Percentiles rank a stretch among this genome's conserved stretches.
These are phyloP conservation scores for Acanthopleura granulata DNA, from an alignment of 2,888 invertebrate genomes.

Conservation along the genomic window DNA sequence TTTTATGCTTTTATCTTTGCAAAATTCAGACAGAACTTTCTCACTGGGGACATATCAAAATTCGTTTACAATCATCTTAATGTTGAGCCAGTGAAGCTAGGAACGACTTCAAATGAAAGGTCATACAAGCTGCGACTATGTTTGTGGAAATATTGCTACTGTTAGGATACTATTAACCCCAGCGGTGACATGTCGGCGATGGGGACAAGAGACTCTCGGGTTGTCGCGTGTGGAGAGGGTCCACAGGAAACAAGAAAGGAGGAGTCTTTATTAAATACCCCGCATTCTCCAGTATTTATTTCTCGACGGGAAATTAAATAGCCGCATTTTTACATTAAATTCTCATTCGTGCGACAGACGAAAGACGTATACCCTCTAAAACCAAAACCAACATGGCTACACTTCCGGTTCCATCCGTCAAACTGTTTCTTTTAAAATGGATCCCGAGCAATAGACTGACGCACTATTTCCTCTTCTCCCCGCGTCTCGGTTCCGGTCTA, in stretches of 20 bases:
- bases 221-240: not conserved
- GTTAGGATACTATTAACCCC: too few species aligned
- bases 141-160: too few species aligned
- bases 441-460: slow-evolving; percentile 8
- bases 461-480: slow-evolving; percentile 8
- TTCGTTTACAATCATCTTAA: too few species aligned
- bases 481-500: slow-evolving; percentile 7
- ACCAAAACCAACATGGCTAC: slow-evolving; percentile 9
- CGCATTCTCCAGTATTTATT: slow-evolving; percentile 15
- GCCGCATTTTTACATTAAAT: slow-evolving; percentile 15
- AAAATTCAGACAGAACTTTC: too few species aligned
- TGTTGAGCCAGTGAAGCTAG: too few species aligned
- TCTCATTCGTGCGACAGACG: slow-evolving; percentile 13
- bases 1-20: too few species aligned
- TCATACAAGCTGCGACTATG: too few species aligned
- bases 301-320: slow-evolving; percentile 18
- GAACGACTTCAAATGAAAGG: too few species aligned
- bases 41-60: too few species aligned
- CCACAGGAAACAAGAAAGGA: slow-evolving; percentile 11
- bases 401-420: slow-evolving; percentile 19
- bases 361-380: slow-evolving; percentile 3
- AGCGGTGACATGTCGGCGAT: too few species aligned
- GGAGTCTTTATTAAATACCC: slow-evolving; percentile 14
- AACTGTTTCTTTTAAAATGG: slow-evolving; percentile 18
- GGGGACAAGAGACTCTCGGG: not conserved